Conservation (phyloP, 2,113 vertebrate genomes). For the Isichthys henryi region DNA sequence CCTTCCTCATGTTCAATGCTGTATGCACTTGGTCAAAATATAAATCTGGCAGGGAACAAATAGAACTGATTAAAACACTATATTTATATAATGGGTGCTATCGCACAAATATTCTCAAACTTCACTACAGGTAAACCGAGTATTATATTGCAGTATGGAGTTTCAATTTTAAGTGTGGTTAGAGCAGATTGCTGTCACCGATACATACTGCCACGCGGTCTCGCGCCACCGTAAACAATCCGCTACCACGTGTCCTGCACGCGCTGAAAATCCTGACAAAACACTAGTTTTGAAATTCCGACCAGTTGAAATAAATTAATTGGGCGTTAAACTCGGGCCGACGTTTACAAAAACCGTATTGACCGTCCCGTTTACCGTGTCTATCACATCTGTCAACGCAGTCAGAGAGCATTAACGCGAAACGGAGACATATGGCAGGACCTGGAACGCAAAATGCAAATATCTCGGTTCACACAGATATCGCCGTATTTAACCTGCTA, state of each 20-base stretch:
- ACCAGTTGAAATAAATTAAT: not conserved
- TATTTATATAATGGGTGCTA: not conserved
- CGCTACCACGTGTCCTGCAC: not conserved
- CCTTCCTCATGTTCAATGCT: slow-evolving; percentile 57
- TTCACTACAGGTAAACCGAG: not conserved
- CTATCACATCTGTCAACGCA: not conserved
- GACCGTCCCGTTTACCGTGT: not conserved
- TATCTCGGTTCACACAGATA: not conserved
- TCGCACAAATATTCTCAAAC: not conserved
- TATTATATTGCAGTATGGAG: not conserved
- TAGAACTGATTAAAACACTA: not conserved
- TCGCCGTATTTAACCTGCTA: not conserved
- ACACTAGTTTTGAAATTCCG: not conserved
- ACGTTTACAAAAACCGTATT: not conserved
- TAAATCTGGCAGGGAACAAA: not conserved
- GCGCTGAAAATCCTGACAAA: not conserved
- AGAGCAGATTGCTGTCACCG: not conserved
- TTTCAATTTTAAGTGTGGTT: not conserved
- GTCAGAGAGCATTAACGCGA: not conserved
- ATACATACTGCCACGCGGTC: not conserved
- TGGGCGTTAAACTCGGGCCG: not conserved
- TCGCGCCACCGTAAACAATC: not conserved
- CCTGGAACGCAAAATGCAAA: not conserved
- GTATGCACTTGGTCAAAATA: not conserved
- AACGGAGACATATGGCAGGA: not conserved